phyloP scores from a whole-genome alignment of 2,888 invertebrate genomes.

The Mayetiola destructor region DNA sequence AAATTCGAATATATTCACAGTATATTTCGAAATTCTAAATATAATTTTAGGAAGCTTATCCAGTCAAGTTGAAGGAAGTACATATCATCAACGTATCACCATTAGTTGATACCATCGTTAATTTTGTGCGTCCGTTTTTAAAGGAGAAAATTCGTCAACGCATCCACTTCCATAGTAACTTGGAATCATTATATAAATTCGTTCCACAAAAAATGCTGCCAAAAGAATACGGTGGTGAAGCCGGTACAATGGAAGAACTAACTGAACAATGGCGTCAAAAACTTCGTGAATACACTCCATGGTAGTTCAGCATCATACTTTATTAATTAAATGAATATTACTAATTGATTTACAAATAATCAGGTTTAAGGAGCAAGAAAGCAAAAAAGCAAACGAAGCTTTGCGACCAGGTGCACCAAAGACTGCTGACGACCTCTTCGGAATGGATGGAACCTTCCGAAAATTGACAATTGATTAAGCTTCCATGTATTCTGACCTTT shows the following conservation, averaged over 20 bases:
- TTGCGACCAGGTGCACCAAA: slow-evolving; percentile 73
- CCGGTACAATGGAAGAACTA: slow-evolving; percentile 54
- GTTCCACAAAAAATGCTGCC: slow-evolving; percentile 69
- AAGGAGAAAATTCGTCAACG: slow-evolving; percentile 76
- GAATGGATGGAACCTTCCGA: slow-evolving; percentile 79
- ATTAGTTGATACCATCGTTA: slow-evolving; percentile 68
- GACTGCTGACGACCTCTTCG: slow-evolving; percentile 73
- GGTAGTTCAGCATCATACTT: too few species aligned
- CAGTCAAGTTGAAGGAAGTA: slow-evolving; percentile 74
- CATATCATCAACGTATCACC: slow-evolving; percentile 75
- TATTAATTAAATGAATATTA: too few species aligned
- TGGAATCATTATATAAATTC: slow-evolving; percentile 60
- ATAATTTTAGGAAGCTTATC: slow-evolving; percentile 60
- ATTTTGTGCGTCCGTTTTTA: slow-evolving; percentile 72
- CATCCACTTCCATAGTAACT: slow-evolving; percentile 61
- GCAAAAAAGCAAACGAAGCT: slow-evolving; percentile 60
- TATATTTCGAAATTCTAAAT: not conserved
- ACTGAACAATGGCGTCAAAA: slow-evolving; percentile 68
- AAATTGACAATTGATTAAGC: slow-evolving; percentile 69
- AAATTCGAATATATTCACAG: not conserved
- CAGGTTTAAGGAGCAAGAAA: slow-evolving; percentile 67
- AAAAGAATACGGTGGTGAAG: slow-evolving; percentile 67
- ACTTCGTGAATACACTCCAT: slow-evolving; percentile 57
- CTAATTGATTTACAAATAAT: too few species aligned
- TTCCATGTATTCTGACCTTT: not conserved